Base-by-base conservation (phyloP, 2,888 invertebrate species). In the Tinea trinotella region DNA sequence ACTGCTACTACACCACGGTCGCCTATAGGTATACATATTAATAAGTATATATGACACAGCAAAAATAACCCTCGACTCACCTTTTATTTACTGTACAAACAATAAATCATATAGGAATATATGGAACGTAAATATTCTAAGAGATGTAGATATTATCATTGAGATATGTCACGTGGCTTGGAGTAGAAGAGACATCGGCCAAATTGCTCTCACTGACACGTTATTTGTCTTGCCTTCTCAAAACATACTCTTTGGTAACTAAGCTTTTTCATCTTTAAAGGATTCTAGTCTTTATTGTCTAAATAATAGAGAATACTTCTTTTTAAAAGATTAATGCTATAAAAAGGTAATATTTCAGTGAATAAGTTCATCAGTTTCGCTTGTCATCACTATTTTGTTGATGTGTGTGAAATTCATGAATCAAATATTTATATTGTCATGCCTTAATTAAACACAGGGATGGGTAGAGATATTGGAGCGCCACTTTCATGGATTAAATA, bases 161-260 rank as follows among this genome's bases (percentile, higher is more conserved):
- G 18, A 46, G 17, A 46, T 19, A 19, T 10, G 18, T 46, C 46
- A 40, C 40, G 40, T 30, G 30, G 30, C 40, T n/a, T n/a, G 13
- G 40, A 1, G 19, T 7, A 19, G 4, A 19, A 19, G 19, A 46
- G 17, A 19, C 46, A 46, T 10, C 17, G 19, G 19, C 46, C 46
- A 46, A 46, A 46, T 46, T 46, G 46, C 46, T 46, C 19, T 46
- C 19, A 19, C 19, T 46, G 46, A 46, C 46, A 46, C 19, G 46
- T 19, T 46, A 46, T 46, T 46, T 46, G 46, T 46, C 46, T 46
- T 46, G 46, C 46, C 46, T 46, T 46, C 40, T 46, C 46, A 46
- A 46, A 46, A 40, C 30, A 30, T 30, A n/a, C n/a, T n/a, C n/a
- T n/a, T n/a, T n/a, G n/a, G n/a, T n/a, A 30, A 15, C 40, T 40